phyloP scores from a whole-genome alignment of 1,140 invertebrate genomes.

The Oedothorax gibbosus region DNA sequence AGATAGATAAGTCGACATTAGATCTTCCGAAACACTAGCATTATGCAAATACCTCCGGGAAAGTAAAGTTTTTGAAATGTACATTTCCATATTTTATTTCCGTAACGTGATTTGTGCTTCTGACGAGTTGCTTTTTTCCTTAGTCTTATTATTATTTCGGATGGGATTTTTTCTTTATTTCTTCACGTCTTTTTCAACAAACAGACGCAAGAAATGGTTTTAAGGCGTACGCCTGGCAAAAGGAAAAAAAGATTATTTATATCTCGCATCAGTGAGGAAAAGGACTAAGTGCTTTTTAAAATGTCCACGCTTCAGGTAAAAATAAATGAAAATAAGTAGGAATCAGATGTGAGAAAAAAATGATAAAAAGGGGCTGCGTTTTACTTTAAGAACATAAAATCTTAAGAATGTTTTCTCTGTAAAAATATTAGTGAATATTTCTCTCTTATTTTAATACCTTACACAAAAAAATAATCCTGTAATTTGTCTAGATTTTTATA shows the following conservation, averaged over 20 bases:
- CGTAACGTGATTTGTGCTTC: conserved; percentile 26
- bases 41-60: conserved; percentile 30
- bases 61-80: conserved; percentile 38
- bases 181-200: conserved; percentile 3
- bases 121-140: conserved; percentile 3
- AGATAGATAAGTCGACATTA: background rate
- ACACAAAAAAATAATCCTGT: conserved; percentile 15
- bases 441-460: conserved; percentile 20
- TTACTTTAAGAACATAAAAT: conserved; percentile 40
- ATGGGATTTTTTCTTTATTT: conserved; percentile 8
- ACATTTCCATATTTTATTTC: conserved; percentile 49
- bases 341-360: background rate
- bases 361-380: conserved; percentile 14
- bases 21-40: conserved; percentile 17
- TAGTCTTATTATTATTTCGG: conserved; percentile 17
- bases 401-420: conserved; percentile 27
- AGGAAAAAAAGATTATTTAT: conserved; percentile 39
- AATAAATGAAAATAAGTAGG: conserved; percentile 1
- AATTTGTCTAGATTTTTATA: conserved; percentile 27
- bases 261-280: conserved; percentile 19
- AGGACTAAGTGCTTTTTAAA: conserved; percentile 44
- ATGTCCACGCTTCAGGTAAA: conserved; percentile 37
- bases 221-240: conserved; percentile 12
- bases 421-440: conserved; percentile 33
- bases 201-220: conserved; percentile 23